Evolutionary conservation across 2,888 invertebrate species (phyloP).

Genomic region (Agonopterix arenella): DNA sequence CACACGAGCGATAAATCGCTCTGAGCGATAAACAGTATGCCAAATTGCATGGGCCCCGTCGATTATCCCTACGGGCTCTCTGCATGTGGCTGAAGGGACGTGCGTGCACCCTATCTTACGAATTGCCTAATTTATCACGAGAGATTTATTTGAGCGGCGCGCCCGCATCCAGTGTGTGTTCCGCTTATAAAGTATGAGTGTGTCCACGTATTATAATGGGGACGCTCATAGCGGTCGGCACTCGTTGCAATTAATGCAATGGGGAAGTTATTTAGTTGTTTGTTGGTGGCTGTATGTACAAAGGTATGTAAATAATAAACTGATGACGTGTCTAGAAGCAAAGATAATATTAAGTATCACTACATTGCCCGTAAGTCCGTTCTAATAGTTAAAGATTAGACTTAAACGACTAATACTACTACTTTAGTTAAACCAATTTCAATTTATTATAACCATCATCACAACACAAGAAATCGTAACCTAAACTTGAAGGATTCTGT

Average conservation of each 20-base stretch:
- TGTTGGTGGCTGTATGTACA: too few species aligned
- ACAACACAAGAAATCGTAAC: too few species aligned
- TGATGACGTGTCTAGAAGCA: neutral
- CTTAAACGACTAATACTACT: too few species aligned
- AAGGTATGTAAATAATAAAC: too few species aligned
- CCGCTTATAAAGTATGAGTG: neutral
- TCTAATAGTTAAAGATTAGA: too few species aligned
- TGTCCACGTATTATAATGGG: too few species aligned
- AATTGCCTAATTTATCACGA: conserved; percentile 60
- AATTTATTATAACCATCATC: too few species aligned
- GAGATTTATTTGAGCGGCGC: conserved; percentile 53
- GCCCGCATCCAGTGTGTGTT: conserved; percentile 42
- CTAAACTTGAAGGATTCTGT: too few species aligned
- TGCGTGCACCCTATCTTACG: conserved; percentile 52
- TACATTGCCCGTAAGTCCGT: too few species aligned
- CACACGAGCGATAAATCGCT: conserved; percentile 12
- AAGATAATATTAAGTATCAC: too few species aligned
- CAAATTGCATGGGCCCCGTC: conserved; percentile 38
- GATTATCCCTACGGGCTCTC: conserved; percentile 38
- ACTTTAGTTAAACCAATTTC: too few species aligned
- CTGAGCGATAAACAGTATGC: conserved; percentile 29
- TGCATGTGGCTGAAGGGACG: conserved; percentile 33
- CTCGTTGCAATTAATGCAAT: neutral
- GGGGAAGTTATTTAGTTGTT: conserved; percentile 5
- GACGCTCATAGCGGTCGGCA: neutral